Evolutionary conservation across 2,797 vertebrate species (phyloP), one percentile per base, ranked within the genome.

Genomic region (Dryobates pubescens): DNA sequence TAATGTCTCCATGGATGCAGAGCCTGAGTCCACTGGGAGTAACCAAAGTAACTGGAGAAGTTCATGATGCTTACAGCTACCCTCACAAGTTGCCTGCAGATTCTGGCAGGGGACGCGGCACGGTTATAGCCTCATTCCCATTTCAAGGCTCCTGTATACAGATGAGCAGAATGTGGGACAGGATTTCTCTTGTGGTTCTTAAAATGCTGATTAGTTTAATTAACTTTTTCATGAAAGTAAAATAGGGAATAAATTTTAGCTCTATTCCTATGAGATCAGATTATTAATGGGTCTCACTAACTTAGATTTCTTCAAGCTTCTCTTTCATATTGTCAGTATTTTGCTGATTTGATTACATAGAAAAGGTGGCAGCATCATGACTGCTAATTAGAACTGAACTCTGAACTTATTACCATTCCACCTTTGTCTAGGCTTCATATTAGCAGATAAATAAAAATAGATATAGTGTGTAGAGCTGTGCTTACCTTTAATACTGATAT

Each of bases 181-280:
- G 70, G 51, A 92, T 95, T 95, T 94, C 93, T 95, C 96, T 58
- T 73, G 87, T 67, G 93, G 62, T 79, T 88, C 89, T 92, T 71
- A 62, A 89, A 93, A 80, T 89, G 92, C 87, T 95, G 93, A 92
- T 95, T 88, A 94, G 82, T 92, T 94, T 94, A 96, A 96, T 95
- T 86, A 96, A 96, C 89, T 95, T 96, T 91, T 92, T 86, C 93
- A 94, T 96, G 90, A 92, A 95, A 95, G 80, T 95, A 93, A 96
- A 95, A 94, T 67, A 88, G 68, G 57, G 89, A 89, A 95, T 94
- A 93, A 71, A 88, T 94, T 95, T 92, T 73, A 88, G 87, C 19
- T 89, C 29, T 77, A 84, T 87, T 94, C 80, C 80, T 88, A 24
- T 20, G 87, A 96, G 90, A 86, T 82, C 67, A 57, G 75, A 65